Base-by-base conservation (phyloP, 2,113 vertebrate species). In the Colinus virginianus region DNA sequence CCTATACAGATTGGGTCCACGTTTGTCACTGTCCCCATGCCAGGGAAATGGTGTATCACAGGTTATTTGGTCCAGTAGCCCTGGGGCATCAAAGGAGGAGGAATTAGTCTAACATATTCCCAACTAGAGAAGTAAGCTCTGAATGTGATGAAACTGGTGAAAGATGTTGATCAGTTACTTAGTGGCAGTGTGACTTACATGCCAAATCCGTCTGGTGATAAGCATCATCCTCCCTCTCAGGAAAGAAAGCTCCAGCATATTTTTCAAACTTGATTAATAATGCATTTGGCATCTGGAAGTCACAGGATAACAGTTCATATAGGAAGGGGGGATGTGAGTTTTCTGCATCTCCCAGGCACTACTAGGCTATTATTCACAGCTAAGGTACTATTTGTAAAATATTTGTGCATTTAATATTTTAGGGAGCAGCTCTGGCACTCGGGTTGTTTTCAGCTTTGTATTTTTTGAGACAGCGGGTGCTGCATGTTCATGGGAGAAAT, bases 401-500 rank as follows among this genome's bases (percentile, higher is more conserved):
- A 94, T 90, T 91, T 94, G 94, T 84, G 83, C 92, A 88, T 89
- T 96, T 96, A 91, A 90, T 77, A 61, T 85, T 94, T 96, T 74
- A 96, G 94, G 77, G 46, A 95, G 81, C 55, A 91, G 32, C 75
- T 88, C 64, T 90, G 81, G 70, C 63, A 51, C 78, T 97, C 88
- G 51, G 38, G 64, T 38, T 56, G 64, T 68, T 95, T 91, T 94
- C 72, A 70, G 68, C 43, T 51, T 92, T 90, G 28, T 40, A 40
- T 53, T 26, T 28, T 71, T 83, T 0, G 0, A 77, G 56, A 51
- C 2, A 2, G 67, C 40, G 20, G 38, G 13, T 25, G 23, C 64
- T 53, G 36, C 4, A 32, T 25, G 32, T 49, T 78, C 59, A 78
- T 51, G 34, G 48, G 8, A 78, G 34, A 46, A 62, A 12, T 15